These are phyloP conservation scores for Sylvia borin DNA, from an alignment of 2,797 vertebrate genomes.

Conservation along the genomic window DNA sequence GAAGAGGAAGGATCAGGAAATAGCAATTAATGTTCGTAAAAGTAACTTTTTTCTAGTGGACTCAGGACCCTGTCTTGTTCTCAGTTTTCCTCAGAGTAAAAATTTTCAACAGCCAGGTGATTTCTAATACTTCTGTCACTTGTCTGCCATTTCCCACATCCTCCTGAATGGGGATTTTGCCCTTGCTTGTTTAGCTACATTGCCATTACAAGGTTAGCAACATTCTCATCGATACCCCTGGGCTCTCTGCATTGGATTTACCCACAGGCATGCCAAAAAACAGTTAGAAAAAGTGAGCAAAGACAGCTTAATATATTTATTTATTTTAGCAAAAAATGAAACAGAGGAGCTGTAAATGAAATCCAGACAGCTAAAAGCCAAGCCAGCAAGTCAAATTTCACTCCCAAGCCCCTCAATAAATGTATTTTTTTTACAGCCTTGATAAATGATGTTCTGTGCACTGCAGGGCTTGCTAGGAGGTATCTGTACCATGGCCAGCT, in stretches of 20 bases:
- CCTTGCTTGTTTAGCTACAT: neutral
- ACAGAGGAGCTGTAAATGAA: neutral
- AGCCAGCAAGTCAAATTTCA: neutral
- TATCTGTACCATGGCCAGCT: neutral
- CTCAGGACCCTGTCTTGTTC: neutral
- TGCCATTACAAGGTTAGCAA: neutral
- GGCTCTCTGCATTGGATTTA: neutral
- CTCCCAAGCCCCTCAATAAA: slow-evolving; percentile 29
- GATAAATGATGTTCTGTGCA: slow-evolving; percentile 26
- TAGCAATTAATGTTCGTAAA: neutral
- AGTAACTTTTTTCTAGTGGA: neutral
- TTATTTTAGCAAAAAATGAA: slow-evolving; percentile 9
- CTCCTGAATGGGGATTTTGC: neutral
- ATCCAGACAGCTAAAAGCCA: neutral
- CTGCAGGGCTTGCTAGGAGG: slow-evolving; percentile 29
- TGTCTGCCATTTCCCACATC: neutral
- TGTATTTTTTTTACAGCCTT: slow-evolving; percentile 30
- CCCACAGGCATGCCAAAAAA: neutral
- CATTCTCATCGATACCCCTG: neutral
- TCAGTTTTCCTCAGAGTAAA: neutral
- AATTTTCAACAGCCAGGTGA: neutral
- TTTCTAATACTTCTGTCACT: neutral
- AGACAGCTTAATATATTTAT: neutral
- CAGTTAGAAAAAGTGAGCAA: neutral
- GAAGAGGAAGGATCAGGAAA: neutral